These are phyloP conservation scores for Eilema caniola DNA, from an alignment of 2,888 invertebrate genomes.

Conservation along the genomic window DNA sequence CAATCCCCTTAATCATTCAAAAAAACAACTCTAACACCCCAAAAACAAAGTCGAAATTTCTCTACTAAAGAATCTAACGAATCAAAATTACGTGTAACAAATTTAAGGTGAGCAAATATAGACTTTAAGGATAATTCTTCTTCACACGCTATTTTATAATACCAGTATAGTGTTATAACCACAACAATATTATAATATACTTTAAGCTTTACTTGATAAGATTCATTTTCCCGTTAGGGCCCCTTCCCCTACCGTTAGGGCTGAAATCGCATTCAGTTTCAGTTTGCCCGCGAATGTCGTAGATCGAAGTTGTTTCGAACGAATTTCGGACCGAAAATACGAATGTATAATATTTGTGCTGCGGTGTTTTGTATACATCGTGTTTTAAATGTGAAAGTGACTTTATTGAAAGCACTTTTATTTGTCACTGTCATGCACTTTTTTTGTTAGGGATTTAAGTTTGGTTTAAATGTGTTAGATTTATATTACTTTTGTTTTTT, in stretches of 20 bases:
- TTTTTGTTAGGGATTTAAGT: not conserved
- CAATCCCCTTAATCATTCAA: not conserved
- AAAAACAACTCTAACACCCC: not conserved
- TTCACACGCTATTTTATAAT: slow-evolving; percentile 8
- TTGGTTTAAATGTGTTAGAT: not conserved
- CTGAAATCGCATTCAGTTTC: slow-evolving; percentile 42
- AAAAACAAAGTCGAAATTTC: not conserved
- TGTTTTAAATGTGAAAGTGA: slow-evolving; percentile 15
- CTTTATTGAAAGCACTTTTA: not conserved
- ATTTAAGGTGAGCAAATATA: not conserved
- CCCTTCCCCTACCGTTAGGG: slow-evolving; percentile 17
- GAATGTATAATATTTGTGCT: slow-evolving; percentile 32
- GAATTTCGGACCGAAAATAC: slow-evolving; percentile 31
- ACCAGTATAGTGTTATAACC: slow-evolving; percentile 10
- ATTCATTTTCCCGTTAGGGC: slow-evolving; percentile 16
- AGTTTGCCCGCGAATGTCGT: slow-evolving; percentile 51
- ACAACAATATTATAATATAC: not conserved
- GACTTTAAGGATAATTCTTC: not conserved
- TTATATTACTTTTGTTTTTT: not conserved
- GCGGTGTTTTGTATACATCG: slow-evolving; percentile 11
- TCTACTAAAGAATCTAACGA: not conserved
- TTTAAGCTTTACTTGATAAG: not conserved
- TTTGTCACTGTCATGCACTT: not conserved
- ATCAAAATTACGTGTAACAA: not conserved
- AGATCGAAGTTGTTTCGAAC: slow-evolving; percentile 50